Evolutionary conservation across 2,113 vertebrate species (phyloP), one percentile per base, ranked within the genome.

Genomic region (Phainopepla nitens): DNA sequence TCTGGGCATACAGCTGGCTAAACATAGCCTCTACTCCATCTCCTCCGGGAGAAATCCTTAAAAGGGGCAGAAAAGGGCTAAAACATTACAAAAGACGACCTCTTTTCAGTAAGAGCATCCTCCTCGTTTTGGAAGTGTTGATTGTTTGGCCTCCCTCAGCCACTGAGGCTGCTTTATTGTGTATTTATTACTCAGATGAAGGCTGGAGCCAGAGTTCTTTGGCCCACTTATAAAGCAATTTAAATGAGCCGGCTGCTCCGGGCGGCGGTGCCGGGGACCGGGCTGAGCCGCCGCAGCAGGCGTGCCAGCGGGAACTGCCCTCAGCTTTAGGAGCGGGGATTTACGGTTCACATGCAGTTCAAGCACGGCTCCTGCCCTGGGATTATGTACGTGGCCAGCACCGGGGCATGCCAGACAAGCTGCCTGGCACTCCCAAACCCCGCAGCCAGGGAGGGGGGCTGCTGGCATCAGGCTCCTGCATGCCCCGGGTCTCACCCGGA

Each of bases 1-100:
- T 98, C 97, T 98, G 97, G 97, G 97, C 97, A 93, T 91, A 95
- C 90, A 96, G 95, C 94, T 97, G 94, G 89, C 82, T 94, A 95
- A 96, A 95, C 76, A 69, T 42, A 97, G 90, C 87, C 90, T 86
- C 81, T 89, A 75, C 89, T 94, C 87, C 85, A 84, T 94, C 85
- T 97, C 93, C 84, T 94, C 78, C 89, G 92, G 92, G 91, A 98
- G 80, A 56, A 89, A 97, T 95, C 95, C 90, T 91, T 81, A 89
- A 83, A 94, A 90, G 95, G 91, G 93, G 83, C 87, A 95, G 90
- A 96, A 93, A 97, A 97, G 95, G 95, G 96, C 93, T 96, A 92
- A 95, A 95, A 93, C 91, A 89, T 94, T 81, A 91, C 87, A 90
- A 96, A 97, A 96, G 95, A 94, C 22, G n/a, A 90, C 80, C 88